Conservation (phyloP, 2,797 vertebrate species). For the Mormyrops boulengeri region DNA sequence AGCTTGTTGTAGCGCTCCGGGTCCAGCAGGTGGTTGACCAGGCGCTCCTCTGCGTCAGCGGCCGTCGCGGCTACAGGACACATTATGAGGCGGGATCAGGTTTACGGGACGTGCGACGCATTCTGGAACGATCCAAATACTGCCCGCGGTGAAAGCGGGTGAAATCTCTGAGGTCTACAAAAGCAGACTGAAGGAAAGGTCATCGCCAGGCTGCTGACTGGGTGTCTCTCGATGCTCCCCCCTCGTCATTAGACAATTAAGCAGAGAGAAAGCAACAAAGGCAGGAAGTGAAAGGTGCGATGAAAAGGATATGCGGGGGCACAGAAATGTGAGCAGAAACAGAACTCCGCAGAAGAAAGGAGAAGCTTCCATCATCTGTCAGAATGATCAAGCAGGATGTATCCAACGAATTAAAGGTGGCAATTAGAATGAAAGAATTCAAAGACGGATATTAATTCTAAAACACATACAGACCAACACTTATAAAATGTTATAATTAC, state of each 20-base stretch:
- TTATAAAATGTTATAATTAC: not conserved
- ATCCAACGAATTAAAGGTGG: not conserved
- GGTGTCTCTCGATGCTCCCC: not conserved
- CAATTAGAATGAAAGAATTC: not conserved
- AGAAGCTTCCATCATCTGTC: not conserved
- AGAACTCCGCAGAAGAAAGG: not conserved
- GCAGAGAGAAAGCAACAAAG: not conserved
- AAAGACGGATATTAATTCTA: not conserved
- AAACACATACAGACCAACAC: not conserved
- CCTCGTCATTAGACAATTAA: not conserved
- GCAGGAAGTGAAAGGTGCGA: not conserved
- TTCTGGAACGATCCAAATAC: not conserved
- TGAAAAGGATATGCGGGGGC: not conserved
- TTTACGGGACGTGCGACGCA: not conserved
- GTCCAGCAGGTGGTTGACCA: constrained; percentile 60
- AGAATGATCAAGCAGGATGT: not conserved
- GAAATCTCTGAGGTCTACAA: not conserved
- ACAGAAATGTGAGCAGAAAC: not conserved
- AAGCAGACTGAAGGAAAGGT: not conserved
- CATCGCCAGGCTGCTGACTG: not conserved
- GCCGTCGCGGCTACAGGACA: constrained; percentile 49
- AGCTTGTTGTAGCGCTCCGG: constrained; percentile 66
- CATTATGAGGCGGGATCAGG: not conserved
- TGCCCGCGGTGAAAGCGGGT: not conserved
- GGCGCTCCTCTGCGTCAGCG: constrained; percentile 64